A percentile compares a stretch with the other conserved stretches of the same genome.
Conservation (phyloP, 2,797 vertebrate species). For the Pitangus sulphuratus region DNA sequence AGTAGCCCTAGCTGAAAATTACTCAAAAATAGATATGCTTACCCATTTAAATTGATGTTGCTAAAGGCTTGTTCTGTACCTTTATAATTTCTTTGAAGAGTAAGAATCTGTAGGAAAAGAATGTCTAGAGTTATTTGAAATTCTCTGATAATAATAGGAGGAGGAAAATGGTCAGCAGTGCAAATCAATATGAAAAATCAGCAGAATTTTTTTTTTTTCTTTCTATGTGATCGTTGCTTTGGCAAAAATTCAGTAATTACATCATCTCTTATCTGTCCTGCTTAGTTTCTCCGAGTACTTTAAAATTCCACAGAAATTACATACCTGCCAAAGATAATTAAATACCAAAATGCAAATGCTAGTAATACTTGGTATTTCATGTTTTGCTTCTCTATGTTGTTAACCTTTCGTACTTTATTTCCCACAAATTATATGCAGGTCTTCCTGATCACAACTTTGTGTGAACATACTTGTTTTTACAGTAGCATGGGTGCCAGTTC, state of each 20-base stretch:
- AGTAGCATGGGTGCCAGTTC: neutral
- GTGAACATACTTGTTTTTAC: neutral
- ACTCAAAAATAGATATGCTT: neutral
- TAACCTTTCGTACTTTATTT: neutral
- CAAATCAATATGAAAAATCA: neutral
- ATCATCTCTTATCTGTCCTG: neutral
- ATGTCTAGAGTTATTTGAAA: neutral
- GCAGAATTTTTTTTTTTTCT: neutral
- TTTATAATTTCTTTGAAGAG: neutral
- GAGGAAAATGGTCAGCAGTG: neutral
- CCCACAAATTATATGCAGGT: neutral
- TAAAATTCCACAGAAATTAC: neutral
- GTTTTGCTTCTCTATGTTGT: neutral
- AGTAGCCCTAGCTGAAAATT: neutral
- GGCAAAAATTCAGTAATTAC: neutral
- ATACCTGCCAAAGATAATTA: neutral
- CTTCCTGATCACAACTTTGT: neutral
- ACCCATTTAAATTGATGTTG: neutral
- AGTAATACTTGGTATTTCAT: neutral
- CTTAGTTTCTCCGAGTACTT: neutral
- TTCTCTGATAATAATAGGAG: neutral
- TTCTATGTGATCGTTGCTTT: neutral
- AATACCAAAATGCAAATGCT: neutral
- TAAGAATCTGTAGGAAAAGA: neutral
- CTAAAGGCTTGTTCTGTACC: neutral